Conservation (phyloP, 2,888 invertebrate genomes). For the Sarcophaga subvicina region DNA sequence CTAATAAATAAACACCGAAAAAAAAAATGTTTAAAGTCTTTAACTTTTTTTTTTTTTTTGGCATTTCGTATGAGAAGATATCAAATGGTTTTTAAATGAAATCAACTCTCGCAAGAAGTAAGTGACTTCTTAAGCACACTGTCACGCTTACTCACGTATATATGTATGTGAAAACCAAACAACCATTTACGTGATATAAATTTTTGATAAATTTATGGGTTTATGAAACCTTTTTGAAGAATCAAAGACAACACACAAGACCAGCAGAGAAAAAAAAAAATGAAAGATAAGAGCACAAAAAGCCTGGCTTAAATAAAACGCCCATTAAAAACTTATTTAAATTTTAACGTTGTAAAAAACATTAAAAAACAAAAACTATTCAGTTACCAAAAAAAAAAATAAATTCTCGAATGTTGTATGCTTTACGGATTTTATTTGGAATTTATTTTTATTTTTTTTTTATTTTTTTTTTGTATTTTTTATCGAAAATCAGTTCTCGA, state of each 20-base stretch:
- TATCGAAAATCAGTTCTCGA: not conserved
- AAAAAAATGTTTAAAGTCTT: not conserved
- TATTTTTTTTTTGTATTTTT: not conserved
- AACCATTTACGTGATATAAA: slow-evolving; percentile 43
- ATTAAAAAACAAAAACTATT: slow-evolving; percentile 22
- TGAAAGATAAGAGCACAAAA: too few species aligned
- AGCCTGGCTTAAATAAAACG: slow-evolving; percentile 15
- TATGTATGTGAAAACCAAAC: too few species aligned
- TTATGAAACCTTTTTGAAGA: slow-evolving; percentile 33
- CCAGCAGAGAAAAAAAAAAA: not conserved
- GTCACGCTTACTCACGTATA: too few species aligned
- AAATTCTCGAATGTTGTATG: slow-evolving; percentile 9
- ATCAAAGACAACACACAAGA: slow-evolving; percentile 9
- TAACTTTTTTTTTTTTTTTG: not conserved
- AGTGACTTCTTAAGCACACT: too few species aligned
- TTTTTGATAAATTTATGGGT: slow-evolving; percentile 48
- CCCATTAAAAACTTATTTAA: slow-evolving; percentile 55
- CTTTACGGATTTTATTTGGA: not conserved
- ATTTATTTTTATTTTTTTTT: not conserved
- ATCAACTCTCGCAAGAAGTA: too few species aligned
- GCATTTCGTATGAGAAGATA: not conserved
- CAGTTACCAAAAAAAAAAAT: not conserved
- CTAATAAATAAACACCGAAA: slow-evolving; percentile 47
- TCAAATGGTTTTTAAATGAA: not conserved
- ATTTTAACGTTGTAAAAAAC: slow-evolving; percentile 45